These are phyloP conservation scores for Drosophila fungiperda DNA, from an alignment of 2,888 invertebrate genomes.

Conservation along the genomic window DNA sequence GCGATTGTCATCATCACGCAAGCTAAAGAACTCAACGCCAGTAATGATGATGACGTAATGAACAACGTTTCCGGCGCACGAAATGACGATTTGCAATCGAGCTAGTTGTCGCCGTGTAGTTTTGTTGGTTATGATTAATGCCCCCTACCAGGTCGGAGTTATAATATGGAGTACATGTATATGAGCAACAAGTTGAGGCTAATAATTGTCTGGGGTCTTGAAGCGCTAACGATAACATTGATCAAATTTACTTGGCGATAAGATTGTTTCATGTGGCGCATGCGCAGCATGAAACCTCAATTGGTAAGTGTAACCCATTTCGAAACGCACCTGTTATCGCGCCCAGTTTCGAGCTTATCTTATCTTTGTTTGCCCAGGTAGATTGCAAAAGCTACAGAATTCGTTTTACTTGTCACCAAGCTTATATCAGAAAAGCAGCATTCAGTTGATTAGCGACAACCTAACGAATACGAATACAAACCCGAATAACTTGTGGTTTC, in stretches of 20 bases:
- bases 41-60: conserved; percentile 45
- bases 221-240: conserved; percentile 14
- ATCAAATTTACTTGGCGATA: conserved; percentile 32
- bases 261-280: conserved; percentile 42
- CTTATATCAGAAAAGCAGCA: conserved; percentile 42
- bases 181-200: conserved; percentile 12
- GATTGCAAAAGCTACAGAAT: conserved; percentile 78
- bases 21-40: conserved; percentile 28
- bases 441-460: conserved; percentile 79
- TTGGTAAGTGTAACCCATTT: conserved; percentile 61
- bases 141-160: conserved; percentile 17
- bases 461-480: conserved; percentile 58
- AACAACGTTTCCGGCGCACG: conserved; percentile 39
- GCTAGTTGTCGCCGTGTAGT: conserved; percentile 18
- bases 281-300: conserved; percentile 34
- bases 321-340: conserved; percentile 64
- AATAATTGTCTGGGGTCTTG: conserved; percentile 8
- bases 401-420: conserved; percentile 35
- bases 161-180: neutral
- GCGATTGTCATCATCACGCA: conserved; percentile 19
- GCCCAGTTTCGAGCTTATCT: conserved; percentile 36
- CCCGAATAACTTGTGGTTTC: conserved; percentile 15
- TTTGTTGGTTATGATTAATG: conserved; percentile 56
- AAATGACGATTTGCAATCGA: conserved; percentile 32
- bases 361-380: conserved; percentile 43